phyloP scores from a whole-genome alignment of 2,888 invertebrate genomes.

The Xanthostigma xanthostigma region DNA sequence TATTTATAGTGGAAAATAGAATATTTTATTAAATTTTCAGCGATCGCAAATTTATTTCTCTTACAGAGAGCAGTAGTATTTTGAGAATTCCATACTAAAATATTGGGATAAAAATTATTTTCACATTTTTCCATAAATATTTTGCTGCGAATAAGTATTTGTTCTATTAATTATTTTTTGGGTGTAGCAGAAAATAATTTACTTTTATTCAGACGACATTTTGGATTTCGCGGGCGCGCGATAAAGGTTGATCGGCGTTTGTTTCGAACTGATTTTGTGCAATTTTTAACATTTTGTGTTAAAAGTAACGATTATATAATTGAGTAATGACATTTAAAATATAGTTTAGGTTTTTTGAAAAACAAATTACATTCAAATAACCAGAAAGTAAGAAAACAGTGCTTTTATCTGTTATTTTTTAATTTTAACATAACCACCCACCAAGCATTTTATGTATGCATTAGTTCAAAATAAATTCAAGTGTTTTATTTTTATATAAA shows the following conservation, averaged over 20 bases:
- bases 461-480: too few species aligned
- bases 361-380: too few species aligned
- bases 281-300: not conserved
- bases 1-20: not conserved
- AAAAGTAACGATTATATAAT: not conserved
- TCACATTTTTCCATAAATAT: not conserved
- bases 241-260: not conserved
- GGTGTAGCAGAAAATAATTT: constrained; percentile 1
- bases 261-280: not conserved
- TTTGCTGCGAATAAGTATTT: not conserved
- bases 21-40: not conserved
- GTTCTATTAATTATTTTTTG: constrained; percentile 2
- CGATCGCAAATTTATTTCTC: not conserved
- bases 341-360: not conserved
- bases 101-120: not conserved
- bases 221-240: constrained; percentile 7
- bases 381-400: too few species aligned
- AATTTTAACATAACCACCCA: too few species aligned
- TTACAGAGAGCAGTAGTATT: not conserved
- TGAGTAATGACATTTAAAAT: not conserved
- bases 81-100: not conserved
- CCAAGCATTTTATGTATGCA: too few species aligned
- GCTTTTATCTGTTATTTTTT: too few species aligned
- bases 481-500: too few species aligned
- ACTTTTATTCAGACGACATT: constrained; percentile 4